These are phyloP conservation scores for Verasper variegatus DNA, from an alignment of 2,113 vertebrate genomes.

Conservation along the genomic window DNA sequence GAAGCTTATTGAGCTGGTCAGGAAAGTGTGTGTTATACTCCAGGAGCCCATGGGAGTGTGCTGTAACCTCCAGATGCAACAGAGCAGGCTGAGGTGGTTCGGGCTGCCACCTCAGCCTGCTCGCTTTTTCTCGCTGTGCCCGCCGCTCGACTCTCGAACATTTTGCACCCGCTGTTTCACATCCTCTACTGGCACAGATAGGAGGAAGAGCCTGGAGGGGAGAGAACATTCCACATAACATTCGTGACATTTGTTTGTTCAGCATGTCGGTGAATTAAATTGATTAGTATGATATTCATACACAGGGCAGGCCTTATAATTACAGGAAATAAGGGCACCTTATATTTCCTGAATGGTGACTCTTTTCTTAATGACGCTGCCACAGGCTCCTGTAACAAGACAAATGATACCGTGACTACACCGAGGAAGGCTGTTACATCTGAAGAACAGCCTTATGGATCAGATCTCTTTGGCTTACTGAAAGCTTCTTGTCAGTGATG, in stretches of 20 bases:
- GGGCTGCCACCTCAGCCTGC: too few species aligned
- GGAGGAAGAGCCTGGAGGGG: constrained; percentile 87
- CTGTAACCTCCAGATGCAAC: constrained; percentile 86
- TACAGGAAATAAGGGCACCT: constrained; percentile 49
- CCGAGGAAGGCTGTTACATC: neutral
- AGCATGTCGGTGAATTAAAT: neutral
- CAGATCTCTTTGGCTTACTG: constrained; percentile 1
- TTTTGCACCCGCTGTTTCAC: neutral
- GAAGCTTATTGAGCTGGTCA: constrained; percentile 75
- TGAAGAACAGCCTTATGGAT: constrained; percentile 35
- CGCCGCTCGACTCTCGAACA: constrained; percentile 53
- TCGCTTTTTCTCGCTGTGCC: constrained; percentile 50
- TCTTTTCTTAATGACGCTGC: constrained; percentile 32
- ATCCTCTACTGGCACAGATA: constrained; percentile 38
- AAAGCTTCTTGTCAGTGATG: constrained; percentile 81
- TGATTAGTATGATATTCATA: neutral
- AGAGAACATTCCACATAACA: neutral
- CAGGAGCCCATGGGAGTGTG: constrained; percentile 81
- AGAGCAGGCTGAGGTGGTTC: constrained; percentile 79
- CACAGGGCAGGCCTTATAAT: neutral
- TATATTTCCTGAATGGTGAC: constrained; percentile 62
- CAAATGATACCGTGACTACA: neutral
- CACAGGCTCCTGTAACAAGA: constrained; percentile 49
- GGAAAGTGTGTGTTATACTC: constrained; percentile 83
- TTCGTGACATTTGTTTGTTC: too few species aligned